Percentiles rank a stretch among this genome's conserved stretches.
phyloP scores from a whole-genome alignment of 92 coral and sea anemone genomes.

The Actinostola sp. region DNA sequence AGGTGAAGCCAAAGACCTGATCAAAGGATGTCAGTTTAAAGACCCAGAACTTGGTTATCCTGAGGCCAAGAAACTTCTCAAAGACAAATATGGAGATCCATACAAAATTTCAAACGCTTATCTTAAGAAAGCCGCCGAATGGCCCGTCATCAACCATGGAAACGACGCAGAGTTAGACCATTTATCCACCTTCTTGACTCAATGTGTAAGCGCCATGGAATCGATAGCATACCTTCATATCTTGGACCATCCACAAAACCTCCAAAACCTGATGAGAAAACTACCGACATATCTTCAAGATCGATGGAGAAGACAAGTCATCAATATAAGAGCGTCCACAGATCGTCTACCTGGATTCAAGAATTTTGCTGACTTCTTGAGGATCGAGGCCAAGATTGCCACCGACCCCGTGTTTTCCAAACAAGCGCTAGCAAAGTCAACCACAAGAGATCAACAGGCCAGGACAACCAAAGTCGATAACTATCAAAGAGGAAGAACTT shows the following conservation, averaged over 20 bases:
- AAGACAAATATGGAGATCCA: conserved; percentile 63
- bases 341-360: neutral
- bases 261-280: conserved; percentile 46
- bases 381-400: conserved; percentile 33
- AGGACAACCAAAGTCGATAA: neutral
- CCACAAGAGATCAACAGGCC: neutral
- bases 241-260: conserved; percentile 54
- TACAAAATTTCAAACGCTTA: conserved; percentile 49
- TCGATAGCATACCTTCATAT: conserved; percentile 19
- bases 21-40: conserved; percentile 44
- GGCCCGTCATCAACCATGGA: conserved; percentile 30
- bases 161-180: conserved; percentile 31
- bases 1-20: conserved; percentile 44
- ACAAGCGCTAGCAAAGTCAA: conserved; percentile 25
- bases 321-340: neutral
- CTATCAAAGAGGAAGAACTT: too few species aligned
- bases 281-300: conserved; percentile 42
- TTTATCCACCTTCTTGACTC: conserved; percentile 39
- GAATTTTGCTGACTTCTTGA: conserved; percentile 10
- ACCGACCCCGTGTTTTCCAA: conserved; percentile 50
- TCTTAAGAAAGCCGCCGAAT: conserved; percentile 30
- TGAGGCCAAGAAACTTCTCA: conserved; percentile 36
- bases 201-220: conserved; percentile 49
- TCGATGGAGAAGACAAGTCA: conserved; percentile 38
- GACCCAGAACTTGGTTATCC: conserved; percentile 22